A percentile compares a stretch with the other conserved stretches of the same genome.
Evolutionary conservation across 2,797 vertebrate species (phyloP).

Genomic region (Sebastes diploproa): DNA sequence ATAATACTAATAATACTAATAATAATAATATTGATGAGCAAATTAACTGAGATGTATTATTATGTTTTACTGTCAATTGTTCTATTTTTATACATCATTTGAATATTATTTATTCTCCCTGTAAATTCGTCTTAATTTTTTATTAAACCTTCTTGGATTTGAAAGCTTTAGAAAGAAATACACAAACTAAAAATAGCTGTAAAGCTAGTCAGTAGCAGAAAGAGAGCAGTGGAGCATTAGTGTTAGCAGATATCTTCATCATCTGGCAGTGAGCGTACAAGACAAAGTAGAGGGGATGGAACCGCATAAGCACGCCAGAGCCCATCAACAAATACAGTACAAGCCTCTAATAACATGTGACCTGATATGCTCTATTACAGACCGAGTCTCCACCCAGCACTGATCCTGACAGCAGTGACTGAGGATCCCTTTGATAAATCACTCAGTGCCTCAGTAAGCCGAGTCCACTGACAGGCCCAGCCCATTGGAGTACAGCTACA

Average conservation of each 20-base stretch:
- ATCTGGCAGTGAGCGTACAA: slow-evolving; percentile 23
- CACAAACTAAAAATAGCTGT: background rate
- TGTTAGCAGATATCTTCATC: slow-evolving; percentile 42
- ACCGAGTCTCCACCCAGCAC: slow-evolving; percentile 57
- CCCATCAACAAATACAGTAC: slow-evolving; percentile 40
- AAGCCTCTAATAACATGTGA: slow-evolving; percentile 70
- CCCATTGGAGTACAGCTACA: background rate
- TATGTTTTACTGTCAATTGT: background rate
- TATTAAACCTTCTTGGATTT: background rate
- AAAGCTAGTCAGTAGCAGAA: background rate
- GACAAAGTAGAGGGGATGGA: slow-evolving; percentile 40
- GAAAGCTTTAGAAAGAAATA: background rate
- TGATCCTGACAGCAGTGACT: slow-evolving; percentile 41
- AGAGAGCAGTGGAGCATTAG: background rate
- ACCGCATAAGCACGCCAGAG: slow-evolving; percentile 34
- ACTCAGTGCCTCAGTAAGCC: slow-evolving; percentile 10
- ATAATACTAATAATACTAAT: too few species aligned
- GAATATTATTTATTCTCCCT: background rate
- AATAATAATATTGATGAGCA: background rate
- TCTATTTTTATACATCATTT: background rate
- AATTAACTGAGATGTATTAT: background rate
- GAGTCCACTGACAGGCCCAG: slow-evolving; percentile 3
- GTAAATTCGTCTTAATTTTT: background rate
- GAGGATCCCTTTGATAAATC: slow-evolving; percentile 53
- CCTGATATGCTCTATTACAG: slow-evolving; percentile 56